These are phyloP conservation scores for Lasioglossum lativentre DNA, from an alignment of 2,888 invertebrate genomes.

Conservation along the genomic window DNA sequence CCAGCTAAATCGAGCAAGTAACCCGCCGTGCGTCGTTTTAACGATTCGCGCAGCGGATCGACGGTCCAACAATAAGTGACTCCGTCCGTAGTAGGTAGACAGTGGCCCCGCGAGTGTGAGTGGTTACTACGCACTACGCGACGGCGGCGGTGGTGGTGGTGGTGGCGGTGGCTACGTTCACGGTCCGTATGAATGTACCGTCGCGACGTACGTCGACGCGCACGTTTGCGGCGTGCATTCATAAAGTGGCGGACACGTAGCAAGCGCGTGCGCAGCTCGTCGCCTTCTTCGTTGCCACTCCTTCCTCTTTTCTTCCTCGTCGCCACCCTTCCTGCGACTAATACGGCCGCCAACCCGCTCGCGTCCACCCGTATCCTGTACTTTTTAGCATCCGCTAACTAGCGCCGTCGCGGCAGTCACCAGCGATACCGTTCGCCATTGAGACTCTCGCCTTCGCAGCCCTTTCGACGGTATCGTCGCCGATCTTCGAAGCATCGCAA, in stretches of 20 bases:
- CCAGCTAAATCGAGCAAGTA: background rate
- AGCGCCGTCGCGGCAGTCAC: slow-evolving; percentile 63
- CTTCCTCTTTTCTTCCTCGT: slow-evolving; percentile 63
- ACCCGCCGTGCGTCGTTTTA: slow-evolving; percentile 48
- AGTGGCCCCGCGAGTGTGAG: slow-evolving; percentile 52
- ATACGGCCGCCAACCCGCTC: slow-evolving; percentile 34
- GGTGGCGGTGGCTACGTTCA: slow-evolving; percentile 62
- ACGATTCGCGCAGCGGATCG: slow-evolving; percentile 59
- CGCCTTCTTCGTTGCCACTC: slow-evolving; percentile 64
- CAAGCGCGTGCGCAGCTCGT: slow-evolving; percentile 75
- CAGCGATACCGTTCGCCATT: slow-evolving; percentile 28
- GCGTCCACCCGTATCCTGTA: slow-evolving; percentile 38
- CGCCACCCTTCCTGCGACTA: slow-evolving; percentile 61
- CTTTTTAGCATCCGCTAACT: slow-evolving; percentile 66
- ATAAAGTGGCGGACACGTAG: slow-evolving; percentile 79
- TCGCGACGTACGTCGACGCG: slow-evolving; percentile 66
- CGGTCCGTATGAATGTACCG: slow-evolving; percentile 71
- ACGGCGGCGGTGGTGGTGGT: background rate
- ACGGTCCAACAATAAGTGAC: slow-evolving; percentile 51
- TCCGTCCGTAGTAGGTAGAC: slow-evolving; percentile 51
- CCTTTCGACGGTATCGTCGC: background rate
- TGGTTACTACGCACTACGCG: slow-evolving; percentile 69
- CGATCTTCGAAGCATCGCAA: background rate
- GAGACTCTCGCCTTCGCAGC: background rate
- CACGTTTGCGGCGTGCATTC: slow-evolving; percentile 77